phyloP scores from a whole-genome alignment of 1,140 invertebrate species.

The Hycleus cichorii region DNA sequence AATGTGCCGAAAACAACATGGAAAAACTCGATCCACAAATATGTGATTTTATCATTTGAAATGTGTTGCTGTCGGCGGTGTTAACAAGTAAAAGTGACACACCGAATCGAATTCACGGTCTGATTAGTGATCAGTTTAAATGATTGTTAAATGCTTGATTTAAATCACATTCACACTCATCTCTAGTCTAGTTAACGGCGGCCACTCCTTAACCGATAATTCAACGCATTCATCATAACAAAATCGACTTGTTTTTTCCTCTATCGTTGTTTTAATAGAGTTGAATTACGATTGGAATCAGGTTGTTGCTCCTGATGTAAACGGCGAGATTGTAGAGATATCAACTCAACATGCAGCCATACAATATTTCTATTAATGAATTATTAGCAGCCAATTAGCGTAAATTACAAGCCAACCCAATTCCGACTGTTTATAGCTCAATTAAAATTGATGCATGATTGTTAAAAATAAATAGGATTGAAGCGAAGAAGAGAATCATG shows the following conservation, averaged over 20 bases:
- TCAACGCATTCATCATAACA: slow-evolving; percentile 9
- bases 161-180: slow-evolving; percentile 12
- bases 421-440: neutral
- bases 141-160: slow-evolving; percentile 2
- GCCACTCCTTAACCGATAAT: slow-evolving; percentile 9
- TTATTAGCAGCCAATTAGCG: slow-evolving; percentile 6
- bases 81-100: slow-evolving; percentile 1
- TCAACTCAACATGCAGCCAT: too few species aligned
- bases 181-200: slow-evolving; percentile 4
- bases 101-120: neutral
- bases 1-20: slow-evolving; percentile 18
- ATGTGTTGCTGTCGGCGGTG: neutral
- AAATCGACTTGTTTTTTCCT: slow-evolving; percentile 5
- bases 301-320: slow-evolving; percentile 9
- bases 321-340: neutral
- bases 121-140: slow-evolving; percentile 3
- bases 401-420: slow-evolving; percentile 9
- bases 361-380: slow-evolving; percentile 1
- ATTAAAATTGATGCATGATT: too few species aligned
- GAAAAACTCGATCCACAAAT: slow-evolving; percentile 4
- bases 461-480: too few species aligned
- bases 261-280: too few species aligned
- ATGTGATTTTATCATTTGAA: neutral
- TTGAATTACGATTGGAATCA: neutral
- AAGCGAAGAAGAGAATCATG: too few species aligned